Evolutionary conservation across 2,797 vertebrate species (phyloP), one percentile per base, ranked within the genome.

Genomic region (Selene dorsalis): DNA sequence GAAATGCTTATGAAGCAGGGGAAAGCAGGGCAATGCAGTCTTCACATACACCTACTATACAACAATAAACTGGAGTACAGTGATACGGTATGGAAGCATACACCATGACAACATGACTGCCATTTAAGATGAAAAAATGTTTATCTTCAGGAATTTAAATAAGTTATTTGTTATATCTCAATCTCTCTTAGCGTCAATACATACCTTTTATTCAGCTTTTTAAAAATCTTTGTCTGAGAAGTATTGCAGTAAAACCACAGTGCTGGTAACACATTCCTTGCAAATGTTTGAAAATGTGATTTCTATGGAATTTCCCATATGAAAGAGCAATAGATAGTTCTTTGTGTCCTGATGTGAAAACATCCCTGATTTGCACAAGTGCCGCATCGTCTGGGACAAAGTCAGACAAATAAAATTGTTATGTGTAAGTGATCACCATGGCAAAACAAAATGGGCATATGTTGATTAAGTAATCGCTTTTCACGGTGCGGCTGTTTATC

Each of bases 1-100:
- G 30, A 53, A 80, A 75, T 79, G 87, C 85, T 82, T 82, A 81
- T 64, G 20, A 71, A 59, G 87, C 79, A 87, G 45, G 18, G 74
- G 28, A 62, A 77, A 72, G 38, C 43, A 66, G 62, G 24, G 17
- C 41, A 62, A 62, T 28, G 28, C 60, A 39, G 16, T 3, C 35
- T 74, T 24, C 7, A 35, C 32, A 35, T 20, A 20, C 13, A 57
- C 17, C 39, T 35, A 43, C 12, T 61, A 18, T 17, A 50, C 9
- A 47, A 55, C 22, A 5, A 65, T 32, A 3, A 2, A 45, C 16
- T 30, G 4, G 24, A 13, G 6, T 1, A 30, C 52, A 47, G 7
- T 14, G 20, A 47, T 38, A 24, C 24, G 17, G 32, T 16, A 28
- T 24, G 16, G 47, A 22, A 61, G 32, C 24, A 62, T 35, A 16